phyloP scores from a whole-genome alignment of 2,797 vertebrate genomes.

The Kryptolebias ocellatus region DNA sequence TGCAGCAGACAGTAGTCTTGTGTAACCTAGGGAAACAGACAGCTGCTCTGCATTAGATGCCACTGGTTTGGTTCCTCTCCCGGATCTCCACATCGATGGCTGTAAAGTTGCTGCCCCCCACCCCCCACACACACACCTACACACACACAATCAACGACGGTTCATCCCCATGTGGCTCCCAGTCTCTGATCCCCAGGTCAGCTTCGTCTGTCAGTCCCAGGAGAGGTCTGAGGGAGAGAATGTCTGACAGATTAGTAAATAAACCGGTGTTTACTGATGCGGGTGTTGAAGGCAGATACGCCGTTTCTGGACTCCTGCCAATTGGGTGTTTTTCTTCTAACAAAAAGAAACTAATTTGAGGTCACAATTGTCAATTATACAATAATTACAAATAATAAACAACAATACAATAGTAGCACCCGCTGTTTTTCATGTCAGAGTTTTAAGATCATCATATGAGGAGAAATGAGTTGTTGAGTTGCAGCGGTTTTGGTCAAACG shows the following conservation, averaged over 20 bases:
- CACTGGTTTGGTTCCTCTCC: constrained; percentile 64
- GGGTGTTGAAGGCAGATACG: constrained; percentile 9
- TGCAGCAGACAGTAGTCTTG: constrained; percentile 70
- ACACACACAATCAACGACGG: constrained; percentile 12
- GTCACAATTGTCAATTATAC: neutral
- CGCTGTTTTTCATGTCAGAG: too few relatives aligned
- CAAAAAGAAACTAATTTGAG: constrained; percentile 6
- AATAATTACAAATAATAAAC: neutral
- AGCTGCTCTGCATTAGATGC: constrained; percentile 79
- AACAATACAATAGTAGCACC: neutral
- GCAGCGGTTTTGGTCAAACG: too few relatives aligned
- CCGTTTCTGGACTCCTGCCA: constrained; percentile 11
- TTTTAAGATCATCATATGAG: too few relatives aligned
- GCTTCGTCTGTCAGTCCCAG: constrained; percentile 39
- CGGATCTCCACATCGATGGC: constrained; percentile 48
- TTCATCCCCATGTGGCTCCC: constrained; percentile 35
- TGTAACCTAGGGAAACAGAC: constrained; percentile 75
- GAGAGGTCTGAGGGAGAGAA: constrained; percentile 3
- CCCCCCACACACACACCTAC: constrained; percentile 20
- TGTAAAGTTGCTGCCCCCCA: constrained; percentile 38
- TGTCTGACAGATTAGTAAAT: constrained; percentile 41
- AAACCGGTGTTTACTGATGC: constrained; percentile 4
- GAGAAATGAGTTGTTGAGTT: too few relatives aligned
- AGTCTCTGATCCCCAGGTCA: constrained; percentile 27
- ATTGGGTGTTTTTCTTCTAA: neutral